These are phyloP conservation scores for Drosophila lutescens DNA, from an alignment of 2,888 invertebrate genomes.

Conservation along the genomic window DNA sequence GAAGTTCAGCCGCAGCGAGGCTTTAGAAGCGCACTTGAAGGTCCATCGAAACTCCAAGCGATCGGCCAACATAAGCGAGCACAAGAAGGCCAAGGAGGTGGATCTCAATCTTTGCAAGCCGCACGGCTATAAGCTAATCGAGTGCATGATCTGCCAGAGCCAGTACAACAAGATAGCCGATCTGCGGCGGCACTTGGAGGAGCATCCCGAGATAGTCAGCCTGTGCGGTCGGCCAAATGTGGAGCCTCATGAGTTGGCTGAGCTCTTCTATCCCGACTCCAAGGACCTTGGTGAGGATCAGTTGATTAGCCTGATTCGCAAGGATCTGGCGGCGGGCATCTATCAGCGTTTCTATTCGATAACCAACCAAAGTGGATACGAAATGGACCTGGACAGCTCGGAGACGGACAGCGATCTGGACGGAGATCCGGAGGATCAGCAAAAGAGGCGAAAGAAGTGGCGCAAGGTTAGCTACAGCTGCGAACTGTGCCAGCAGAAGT, in stretches of 20 bases:
- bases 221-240: constrained; percentile 55
- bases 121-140: constrained; percentile 81
- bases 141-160: constrained; percentile 83
- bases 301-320: constrained; percentile 61
- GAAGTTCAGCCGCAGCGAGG: constrained; percentile 73
- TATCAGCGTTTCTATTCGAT: constrained; percentile 82
- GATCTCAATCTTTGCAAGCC: constrained; percentile 80
- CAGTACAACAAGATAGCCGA: constrained; percentile 81
- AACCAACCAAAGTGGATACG: constrained; percentile 82
- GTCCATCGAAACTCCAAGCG: constrained; percentile 81
- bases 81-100: constrained; percentile 64
- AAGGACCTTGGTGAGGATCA: constrained; percentile 58
- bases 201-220: constrained; percentile 70
- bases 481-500: constrained; percentile 75
- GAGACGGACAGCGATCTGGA: constrained; percentile 69
- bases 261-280: constrained; percentile 77
- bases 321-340: constrained; percentile 66
- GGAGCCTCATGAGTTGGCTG: constrained; percentile 58
- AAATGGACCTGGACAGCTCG: constrained; percentile 80
- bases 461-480: constrained; percentile 69
- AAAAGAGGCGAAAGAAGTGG: not conserved
- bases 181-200: constrained; percentile 78
- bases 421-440: constrained; percentile 47
- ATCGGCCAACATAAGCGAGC: constrained; percentile 62
- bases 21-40: constrained; percentile 70